These are phyloP conservation scores for Condylura cristata DNA, from an alignment of 2,113 vertebrate genomes.

Conservation along the genomic window DNA sequence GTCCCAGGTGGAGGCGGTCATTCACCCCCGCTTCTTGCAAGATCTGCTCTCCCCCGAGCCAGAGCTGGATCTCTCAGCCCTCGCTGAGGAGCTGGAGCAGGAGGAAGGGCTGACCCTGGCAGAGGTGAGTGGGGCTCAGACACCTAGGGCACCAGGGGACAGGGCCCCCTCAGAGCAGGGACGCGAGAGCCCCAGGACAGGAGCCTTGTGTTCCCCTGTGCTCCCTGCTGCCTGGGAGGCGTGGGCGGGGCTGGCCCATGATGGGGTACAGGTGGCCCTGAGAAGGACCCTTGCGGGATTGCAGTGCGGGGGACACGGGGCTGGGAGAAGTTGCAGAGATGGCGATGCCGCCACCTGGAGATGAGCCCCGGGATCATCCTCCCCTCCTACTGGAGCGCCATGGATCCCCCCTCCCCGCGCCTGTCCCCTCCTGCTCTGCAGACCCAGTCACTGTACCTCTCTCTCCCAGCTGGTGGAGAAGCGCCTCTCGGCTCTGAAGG, in stretches of 20 bases:
- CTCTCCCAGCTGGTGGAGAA: slow-evolving; percentile 63
- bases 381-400: accelerated
- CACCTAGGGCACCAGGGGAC: not conserved
- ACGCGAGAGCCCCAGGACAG: no score
- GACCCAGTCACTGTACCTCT: not conserved
- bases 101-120: slow-evolving; percentile 35
- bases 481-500: not conserved
- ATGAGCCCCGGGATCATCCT: not conserved
- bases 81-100: slow-evolving; percentile 18
- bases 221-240: not conserved
- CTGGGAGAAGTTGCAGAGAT: not conserved
- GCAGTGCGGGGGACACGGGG: no score
- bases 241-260: no score
- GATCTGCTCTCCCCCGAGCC: slow-evolving; percentile 67
- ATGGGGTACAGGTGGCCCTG: not conserved
- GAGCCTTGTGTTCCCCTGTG: not conserved
- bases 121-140: slow-evolving; percentile 27
- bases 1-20: slow-evolving; percentile 68
- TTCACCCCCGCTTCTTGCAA: slow-evolving; percentile 64
- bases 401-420: not conserved
- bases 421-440: not conserved
- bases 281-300: no score
- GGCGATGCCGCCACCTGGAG: not conserved
- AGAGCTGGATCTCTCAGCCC: not conserved
- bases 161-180: not conserved